These are phyloP conservation scores for Empidonax traillii DNA, from an alignment of 2,113 vertebrate species.

Conservation along the genomic window DNA sequence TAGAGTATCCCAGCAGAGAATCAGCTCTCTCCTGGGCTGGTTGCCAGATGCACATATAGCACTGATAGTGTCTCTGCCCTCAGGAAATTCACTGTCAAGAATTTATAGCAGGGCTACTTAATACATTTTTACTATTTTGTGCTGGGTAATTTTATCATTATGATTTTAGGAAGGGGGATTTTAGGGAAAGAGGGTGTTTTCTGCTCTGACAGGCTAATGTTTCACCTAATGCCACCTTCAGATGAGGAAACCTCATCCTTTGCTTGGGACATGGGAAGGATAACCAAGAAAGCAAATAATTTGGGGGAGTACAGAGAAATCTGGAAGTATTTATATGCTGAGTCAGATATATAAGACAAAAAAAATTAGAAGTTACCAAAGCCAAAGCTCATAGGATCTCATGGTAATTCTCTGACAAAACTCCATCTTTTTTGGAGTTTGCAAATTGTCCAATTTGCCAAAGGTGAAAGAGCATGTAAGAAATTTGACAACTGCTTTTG, in stretches of 20 bases:
- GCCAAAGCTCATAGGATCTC: background rate
- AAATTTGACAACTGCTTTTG: background rate
- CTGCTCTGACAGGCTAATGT: background rate
- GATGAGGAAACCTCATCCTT: background rate
- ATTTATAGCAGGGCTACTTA: background rate
- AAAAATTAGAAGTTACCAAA: background rate
- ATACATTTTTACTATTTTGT: background rate
- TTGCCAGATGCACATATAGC: background rate
- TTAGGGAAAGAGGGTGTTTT: background rate
- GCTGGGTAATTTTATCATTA: background rate
- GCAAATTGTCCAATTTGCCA: background rate
- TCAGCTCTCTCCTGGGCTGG: background rate
- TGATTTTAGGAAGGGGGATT: background rate
- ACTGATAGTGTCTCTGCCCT: background rate
- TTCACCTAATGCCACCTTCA: background rate
- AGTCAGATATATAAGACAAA: background rate
- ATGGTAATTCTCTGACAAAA: background rate
- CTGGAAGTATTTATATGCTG: background rate
- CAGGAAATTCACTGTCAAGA: background rate
- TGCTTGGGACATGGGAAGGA: background rate
- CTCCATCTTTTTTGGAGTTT: background rate
- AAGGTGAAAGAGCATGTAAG: background rate
- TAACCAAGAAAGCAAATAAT: background rate
- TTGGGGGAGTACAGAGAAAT: background rate
- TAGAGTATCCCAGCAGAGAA: background rate